These are phyloP conservation scores for Tyrophagus putrescentiae DNA, from an alignment of 1,140 invertebrate species.

Conservation along the genomic window DNA sequence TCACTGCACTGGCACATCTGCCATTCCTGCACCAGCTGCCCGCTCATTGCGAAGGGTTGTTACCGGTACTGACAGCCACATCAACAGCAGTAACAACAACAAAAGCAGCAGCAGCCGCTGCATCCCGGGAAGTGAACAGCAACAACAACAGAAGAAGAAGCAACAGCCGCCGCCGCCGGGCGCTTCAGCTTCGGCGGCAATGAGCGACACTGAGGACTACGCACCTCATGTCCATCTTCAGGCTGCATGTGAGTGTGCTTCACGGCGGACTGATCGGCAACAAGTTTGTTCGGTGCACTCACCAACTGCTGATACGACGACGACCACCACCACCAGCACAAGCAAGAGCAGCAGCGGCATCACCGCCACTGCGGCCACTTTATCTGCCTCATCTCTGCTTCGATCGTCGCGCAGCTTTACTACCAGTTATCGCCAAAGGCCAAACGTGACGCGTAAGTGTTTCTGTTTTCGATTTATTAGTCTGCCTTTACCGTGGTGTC, in stretches of 20 bases:
- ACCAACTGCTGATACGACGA: background rate
- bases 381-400: background rate
- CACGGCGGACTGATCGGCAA: background rate
- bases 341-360: background rate
- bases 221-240: background rate
- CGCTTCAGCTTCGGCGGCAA: too few relatives aligned
- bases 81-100: too few relatives aligned
- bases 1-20: too few relatives aligned
- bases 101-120: too few relatives aligned
- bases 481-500: background rate
- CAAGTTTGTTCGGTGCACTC: background rate
- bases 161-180: too few relatives aligned
- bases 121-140: too few relatives aligned
- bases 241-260: background rate
- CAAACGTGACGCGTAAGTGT: slow-evolving; percentile 18
- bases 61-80: too few relatives aligned
- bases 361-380: background rate
- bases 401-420: slow-evolving; percentile 15
- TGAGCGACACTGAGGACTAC: too few relatives aligned
- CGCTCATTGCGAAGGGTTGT: too few relatives aligned
- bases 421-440: slow-evolving; percentile 9
- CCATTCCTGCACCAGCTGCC: too few relatives aligned
- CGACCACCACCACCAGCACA: background rate
- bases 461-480: slow-evolving; percentile 4
- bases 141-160: too few relatives aligned